Evolutionary conservation across 2,113 vertebrate species (phyloP).

Genomic region (Campylomormyrus tamandua): DNA sequence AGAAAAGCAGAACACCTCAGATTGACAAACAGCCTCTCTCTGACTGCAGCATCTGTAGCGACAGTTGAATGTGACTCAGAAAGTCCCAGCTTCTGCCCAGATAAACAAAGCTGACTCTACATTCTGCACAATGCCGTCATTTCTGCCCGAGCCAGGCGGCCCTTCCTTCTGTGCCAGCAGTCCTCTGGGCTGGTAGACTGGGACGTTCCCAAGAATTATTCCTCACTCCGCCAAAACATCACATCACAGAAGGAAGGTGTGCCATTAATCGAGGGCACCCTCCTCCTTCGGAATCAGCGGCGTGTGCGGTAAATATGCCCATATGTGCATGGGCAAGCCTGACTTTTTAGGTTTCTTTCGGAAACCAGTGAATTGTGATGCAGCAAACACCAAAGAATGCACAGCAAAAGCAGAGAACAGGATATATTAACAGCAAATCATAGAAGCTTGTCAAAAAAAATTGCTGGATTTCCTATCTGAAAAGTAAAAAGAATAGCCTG

Average conservation of each 20-base stretch:
- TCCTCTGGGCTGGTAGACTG: background rate
- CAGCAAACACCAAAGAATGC: background rate
- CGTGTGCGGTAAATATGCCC: background rate
- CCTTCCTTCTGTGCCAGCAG: background rate
- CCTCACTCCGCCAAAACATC: background rate
- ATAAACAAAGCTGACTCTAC: background rate
- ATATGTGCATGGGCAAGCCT: background rate
- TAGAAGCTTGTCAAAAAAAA: background rate
- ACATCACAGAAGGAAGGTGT: background rate
- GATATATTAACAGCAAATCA: background rate
- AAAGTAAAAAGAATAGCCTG: background rate
- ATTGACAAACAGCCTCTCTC: background rate
- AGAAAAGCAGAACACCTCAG: background rate
- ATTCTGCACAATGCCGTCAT: background rate
- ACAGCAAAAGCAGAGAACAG: background rate
- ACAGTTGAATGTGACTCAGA: background rate
- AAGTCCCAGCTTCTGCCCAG: background rate
- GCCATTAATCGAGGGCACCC: background rate
- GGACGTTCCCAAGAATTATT: background rate
- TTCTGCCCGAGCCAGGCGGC: background rate
- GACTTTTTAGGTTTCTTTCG: background rate
- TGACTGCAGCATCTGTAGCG: background rate
- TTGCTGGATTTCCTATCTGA: background rate
- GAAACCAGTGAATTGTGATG: background rate
- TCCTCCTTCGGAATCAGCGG: background rate